Percentiles rank a stretch among this genome's conserved stretches.
These are phyloP conservation scores for Hirtodrosophila histrioides DNA, from an alignment of 2,888 invertebrate species.

Conservation along the genomic window DNA sequence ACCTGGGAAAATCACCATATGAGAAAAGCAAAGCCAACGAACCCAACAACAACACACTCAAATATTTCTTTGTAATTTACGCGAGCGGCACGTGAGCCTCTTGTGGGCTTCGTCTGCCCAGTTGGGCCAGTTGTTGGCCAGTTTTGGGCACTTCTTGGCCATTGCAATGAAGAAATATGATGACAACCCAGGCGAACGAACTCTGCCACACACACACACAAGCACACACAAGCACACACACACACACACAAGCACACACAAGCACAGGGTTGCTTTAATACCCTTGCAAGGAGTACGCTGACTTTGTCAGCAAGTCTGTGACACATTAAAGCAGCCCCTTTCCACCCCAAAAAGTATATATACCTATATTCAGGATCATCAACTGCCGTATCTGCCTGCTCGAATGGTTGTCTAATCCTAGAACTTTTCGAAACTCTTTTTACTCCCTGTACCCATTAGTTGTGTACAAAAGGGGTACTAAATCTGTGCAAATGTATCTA, in stretches of 20 bases:
- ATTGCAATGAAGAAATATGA: slow-evolving; percentile 67
- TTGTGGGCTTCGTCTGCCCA: slow-evolving; percentile 13
- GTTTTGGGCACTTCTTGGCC: slow-evolving; percentile 13
- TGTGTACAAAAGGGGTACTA: no score
- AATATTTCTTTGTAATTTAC: slow-evolving; percentile 38
- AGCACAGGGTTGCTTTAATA: no score
- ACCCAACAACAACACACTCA: slow-evolving; percentile 3
- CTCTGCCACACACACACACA: slow-evolving; percentile 10
- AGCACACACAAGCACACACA: neutral
- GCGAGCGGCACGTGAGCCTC: slow-evolving; percentile 32
- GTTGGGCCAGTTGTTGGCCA: slow-evolving; percentile 9
- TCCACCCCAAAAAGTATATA: no score
- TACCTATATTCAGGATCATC: no score
- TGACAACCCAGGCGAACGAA: slow-evolving; percentile 44
- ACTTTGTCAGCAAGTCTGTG: no score
- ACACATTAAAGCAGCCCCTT: no score
- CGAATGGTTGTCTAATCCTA: no score
- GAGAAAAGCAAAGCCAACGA: slow-evolving; percentile 13
- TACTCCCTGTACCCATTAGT: no score
- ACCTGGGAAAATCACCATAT: slow-evolving; percentile 17
- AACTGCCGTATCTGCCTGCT: no score
- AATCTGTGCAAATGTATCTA: no score
- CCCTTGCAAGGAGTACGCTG: no score
- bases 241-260: neutral
- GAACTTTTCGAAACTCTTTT: no score